A percentile compares a stretch with the other conserved stretches of the same genome.
phyloP scores from a whole-genome alignment of 1,140 invertebrate species.

The Euura lappo region DNA sequence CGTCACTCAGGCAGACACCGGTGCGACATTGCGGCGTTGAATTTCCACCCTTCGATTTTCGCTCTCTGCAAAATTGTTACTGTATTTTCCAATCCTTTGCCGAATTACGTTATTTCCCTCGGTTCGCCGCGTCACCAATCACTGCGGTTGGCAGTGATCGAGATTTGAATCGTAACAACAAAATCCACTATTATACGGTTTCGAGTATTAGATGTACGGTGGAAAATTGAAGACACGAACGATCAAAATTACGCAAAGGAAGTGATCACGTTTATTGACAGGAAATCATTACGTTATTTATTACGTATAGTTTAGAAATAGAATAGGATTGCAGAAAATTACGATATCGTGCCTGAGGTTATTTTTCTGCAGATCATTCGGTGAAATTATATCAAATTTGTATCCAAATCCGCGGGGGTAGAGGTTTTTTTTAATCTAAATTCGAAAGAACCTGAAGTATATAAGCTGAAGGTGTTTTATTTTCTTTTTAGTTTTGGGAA shows the following conservation, averaged over 20 bases:
- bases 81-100: not conserved
- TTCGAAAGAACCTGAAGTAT: too few relatives aligned
- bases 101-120: not conserved
- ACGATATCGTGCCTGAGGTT: too few relatives aligned
- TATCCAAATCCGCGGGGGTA: not conserved
- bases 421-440: not conserved
- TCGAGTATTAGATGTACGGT: not conserved
- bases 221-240: not conserved
- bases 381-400: too few relatives aligned
- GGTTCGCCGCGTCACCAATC: not conserved
- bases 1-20: not conserved
- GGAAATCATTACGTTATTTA: too few relatives aligned
- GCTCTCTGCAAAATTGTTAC: not conserved
- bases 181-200: too few relatives aligned
- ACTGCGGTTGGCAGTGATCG: not conserved
- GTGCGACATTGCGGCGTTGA: not conserved
- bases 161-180: not conserved
- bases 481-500: not conserved
- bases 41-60: not conserved
- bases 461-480: not conserved
- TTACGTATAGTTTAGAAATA: too few relatives aligned
- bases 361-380: too few relatives aligned
- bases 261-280: too few relatives aligned
- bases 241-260: too few relatives aligned
- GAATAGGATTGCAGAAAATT: too few relatives aligned